These are phyloP conservation scores for Brachyhypopomus occidentalis DNA, from an alignment of 2,113 vertebrate genomes.

Conservation along the genomic window DNA sequence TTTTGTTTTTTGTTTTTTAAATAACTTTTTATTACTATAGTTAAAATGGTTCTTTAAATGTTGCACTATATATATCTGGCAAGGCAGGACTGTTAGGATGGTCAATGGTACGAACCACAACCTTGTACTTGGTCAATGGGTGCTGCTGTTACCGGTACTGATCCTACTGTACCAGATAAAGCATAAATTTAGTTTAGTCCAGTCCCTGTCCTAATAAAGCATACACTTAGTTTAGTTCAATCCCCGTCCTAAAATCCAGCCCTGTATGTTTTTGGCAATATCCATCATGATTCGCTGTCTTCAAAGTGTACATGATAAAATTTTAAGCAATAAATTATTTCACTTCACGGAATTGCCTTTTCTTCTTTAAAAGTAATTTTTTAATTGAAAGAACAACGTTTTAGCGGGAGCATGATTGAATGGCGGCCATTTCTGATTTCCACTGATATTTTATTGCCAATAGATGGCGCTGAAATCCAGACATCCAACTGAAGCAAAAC, in stretches of 20 bases:
- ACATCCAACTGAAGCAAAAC: background rate
- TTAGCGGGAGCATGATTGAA: background rate
- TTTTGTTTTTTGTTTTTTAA: no score
- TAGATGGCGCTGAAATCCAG: conserved; percentile 36
- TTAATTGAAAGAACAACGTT: background rate
- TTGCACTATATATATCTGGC: no score
- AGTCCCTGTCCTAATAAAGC: background rate
- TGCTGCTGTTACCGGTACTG: background rate
- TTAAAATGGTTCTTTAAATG: background rate
- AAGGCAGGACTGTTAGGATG: no score
- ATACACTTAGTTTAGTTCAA: background rate
- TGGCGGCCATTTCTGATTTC: background rate
- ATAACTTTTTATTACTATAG: background rate
- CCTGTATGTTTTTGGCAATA: background rate
- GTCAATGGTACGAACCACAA: no score
- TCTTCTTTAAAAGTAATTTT: background rate
- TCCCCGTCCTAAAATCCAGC: background rate
- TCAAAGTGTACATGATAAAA: background rate
- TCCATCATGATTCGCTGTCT: background rate
- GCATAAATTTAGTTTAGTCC: background rate
- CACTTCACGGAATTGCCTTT: background rate
- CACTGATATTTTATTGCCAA: conserved; percentile 14
- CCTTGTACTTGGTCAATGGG: no score
- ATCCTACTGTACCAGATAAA: background rate
- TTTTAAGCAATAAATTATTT: conserved; percentile 13